Evolutionary conservation across 1,140 invertebrate species (phyloP).

Genomic region (Drosophila arizonae): DNA sequence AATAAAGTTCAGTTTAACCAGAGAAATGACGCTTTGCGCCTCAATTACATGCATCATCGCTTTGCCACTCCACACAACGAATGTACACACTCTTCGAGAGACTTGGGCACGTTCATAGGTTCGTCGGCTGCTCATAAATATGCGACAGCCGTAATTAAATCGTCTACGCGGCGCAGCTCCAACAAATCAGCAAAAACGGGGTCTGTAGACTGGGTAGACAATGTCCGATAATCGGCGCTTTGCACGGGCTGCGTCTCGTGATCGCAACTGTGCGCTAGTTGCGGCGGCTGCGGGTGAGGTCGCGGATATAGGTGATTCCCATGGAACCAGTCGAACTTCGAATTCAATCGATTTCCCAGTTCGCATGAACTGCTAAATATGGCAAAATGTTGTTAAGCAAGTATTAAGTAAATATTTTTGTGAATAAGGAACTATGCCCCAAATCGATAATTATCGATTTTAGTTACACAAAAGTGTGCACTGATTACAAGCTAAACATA

Average conservation of each 20-base stretch:
- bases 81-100: conserved; percentile 27
- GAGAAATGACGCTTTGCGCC: conserved; percentile 23
- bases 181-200: neutral
- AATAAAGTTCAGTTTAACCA: conserved; percentile 34
- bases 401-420: no score
- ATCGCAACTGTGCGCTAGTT: conserved; percentile 29
- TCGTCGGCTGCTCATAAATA: conserved; percentile 54
- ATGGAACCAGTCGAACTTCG: conserved; percentile 41
- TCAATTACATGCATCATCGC: conserved; percentile 51
- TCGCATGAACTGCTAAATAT: conserved; percentile 32
- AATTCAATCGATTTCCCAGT: conserved; percentile 49
- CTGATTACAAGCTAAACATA: no score
- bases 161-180: conserved; percentile 2
- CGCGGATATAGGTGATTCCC: conserved; percentile 62
- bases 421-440: no score
- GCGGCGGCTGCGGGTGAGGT: neutral
- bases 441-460: neutral
- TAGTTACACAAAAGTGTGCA: neutral
- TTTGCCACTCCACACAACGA: conserved; percentile 33
- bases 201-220: conserved; percentile 4
- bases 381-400: neutral
- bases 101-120: conserved; percentile 39
- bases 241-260: conserved; percentile 73
- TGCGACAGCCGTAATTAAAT: conserved; percentile 40
- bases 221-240: conserved; percentile 41